Percentiles rank a stretch among this genome's conserved stretches.
Evolutionary conservation across 2,113 vertebrate genomes (phyloP).

Genomic region (Orientallactaga bullata): DNA sequence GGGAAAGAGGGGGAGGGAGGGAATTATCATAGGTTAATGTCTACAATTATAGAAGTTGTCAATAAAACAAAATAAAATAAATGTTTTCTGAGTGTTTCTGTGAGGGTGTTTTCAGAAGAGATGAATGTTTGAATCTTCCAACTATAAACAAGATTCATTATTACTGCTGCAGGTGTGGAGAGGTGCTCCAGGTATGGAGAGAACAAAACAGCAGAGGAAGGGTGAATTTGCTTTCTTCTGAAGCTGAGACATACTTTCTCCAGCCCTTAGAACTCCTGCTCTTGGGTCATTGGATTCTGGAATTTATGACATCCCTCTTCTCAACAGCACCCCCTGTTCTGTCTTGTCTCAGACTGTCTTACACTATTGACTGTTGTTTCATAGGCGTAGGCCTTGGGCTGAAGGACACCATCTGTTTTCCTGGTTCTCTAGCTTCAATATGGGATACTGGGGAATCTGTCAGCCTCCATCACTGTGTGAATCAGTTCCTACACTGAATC

Average conservation of each 20-base stretch:
- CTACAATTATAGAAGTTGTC: too few relatives aligned
- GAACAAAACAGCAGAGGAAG: background rate
- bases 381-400: background rate
- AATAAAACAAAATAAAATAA: background rate
- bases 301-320: background rate
- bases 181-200: too few relatives aligned
- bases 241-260: background rate
- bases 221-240: background rate
- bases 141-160: background rate
- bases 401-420: background rate
- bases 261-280: background rate
- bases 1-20: too few relatives aligned
- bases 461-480: background rate
- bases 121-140: background rate
- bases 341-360: background rate
- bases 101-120: background rate
- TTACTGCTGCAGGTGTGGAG: background rate
- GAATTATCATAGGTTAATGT: too few relatives aligned
- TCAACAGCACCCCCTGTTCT: too few relatives aligned
- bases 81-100: background rate
- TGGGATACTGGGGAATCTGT: background rate
- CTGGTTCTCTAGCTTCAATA: background rate
- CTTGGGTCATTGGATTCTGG: background rate
- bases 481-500: background rate
- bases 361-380: background rate